These are phyloP conservation scores for Remorina albescens DNA, from an alignment of 2,797 vertebrate genomes.

Conservation along the genomic window DNA sequence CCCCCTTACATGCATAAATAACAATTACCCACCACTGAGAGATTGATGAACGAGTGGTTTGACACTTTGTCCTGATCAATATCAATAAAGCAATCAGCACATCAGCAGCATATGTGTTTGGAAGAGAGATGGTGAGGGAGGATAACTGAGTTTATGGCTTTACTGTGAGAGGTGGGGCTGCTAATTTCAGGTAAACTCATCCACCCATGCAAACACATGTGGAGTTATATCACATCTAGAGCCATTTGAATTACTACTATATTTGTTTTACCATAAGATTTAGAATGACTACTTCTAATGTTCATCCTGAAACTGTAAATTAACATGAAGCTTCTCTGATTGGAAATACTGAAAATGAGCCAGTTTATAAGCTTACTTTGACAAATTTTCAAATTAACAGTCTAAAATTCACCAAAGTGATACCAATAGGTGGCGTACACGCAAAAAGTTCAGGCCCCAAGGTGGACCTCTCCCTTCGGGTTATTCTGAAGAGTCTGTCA, in stretches of 20 bases:
- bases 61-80: conserved; percentile 88
- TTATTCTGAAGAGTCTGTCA: conserved; percentile 64
- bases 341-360: conserved; percentile 2
- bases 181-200: conserved; percentile 69
- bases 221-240: conserved; percentile 17
- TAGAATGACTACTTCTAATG: background rate
- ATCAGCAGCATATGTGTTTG: conserved; percentile 74
- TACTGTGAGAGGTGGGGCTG: conserved; percentile 78
- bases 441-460: conserved; percentile 10
- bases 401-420: background rate
- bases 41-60: conserved; percentile 74
- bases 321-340: background rate
- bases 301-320: background rate
- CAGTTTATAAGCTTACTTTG: background rate
- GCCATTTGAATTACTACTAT: background rate
- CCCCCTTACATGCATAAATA: conserved; percentile 48
- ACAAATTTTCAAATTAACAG: conserved; percentile 6
- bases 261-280: background rate
- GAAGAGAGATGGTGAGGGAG: conserved; percentile 68
- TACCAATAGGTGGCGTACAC: conserved; percentile 15
- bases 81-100: conserved; percentile 86
- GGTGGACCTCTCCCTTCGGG: conserved; percentile 43
- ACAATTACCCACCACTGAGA: conserved; percentile 53
- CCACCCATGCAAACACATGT: conserved; percentile 14
- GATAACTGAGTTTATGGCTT: conserved; percentile 84